Percentiles rank a stretch among this genome's conserved stretches.
Evolutionary conservation across 2,113 vertebrate species (phyloP).

Genomic region (Pteruthius melanotis): DNA sequence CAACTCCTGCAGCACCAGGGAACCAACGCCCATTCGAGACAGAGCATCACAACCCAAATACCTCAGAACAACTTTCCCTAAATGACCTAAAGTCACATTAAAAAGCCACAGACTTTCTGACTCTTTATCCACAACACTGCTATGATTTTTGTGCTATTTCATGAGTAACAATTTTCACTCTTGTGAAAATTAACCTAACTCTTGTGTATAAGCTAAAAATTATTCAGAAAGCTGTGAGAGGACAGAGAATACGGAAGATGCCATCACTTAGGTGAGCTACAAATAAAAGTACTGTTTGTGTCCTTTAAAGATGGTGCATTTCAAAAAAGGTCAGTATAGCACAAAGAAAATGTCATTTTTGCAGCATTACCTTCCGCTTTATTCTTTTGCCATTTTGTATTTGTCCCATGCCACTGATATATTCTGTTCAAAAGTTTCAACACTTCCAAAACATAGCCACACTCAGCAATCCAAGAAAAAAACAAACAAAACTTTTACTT

Average conservation of each 20-base stretch:
- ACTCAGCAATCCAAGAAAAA: background rate
- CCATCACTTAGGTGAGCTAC: background rate
- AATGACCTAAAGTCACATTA: background rate
- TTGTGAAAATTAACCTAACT: background rate
- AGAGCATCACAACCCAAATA: background rate
- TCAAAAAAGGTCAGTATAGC: background rate
- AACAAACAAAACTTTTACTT: background rate
- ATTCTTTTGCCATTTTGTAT: background rate
- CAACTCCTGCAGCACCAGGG: background rate
- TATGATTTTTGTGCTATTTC: background rate
- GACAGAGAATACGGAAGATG: background rate
- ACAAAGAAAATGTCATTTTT: background rate
- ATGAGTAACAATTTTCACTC: background rate
- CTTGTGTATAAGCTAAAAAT: background rate
- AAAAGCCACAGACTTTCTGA: background rate
- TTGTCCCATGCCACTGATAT: background rate
- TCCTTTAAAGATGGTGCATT: background rate
- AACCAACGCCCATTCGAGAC: background rate
- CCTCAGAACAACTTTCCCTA: background rate
- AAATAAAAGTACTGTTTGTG: background rate
- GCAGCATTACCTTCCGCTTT: background rate
- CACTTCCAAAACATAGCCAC: background rate
- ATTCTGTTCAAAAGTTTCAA: background rate
- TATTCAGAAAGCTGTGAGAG: background rate
- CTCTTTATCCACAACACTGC: background rate